Percentiles rank a stretch among this genome's conserved stretches.
phyloP scores from a whole-genome alignment of 2,113 vertebrate species.

The Uria aalge region DNA sequence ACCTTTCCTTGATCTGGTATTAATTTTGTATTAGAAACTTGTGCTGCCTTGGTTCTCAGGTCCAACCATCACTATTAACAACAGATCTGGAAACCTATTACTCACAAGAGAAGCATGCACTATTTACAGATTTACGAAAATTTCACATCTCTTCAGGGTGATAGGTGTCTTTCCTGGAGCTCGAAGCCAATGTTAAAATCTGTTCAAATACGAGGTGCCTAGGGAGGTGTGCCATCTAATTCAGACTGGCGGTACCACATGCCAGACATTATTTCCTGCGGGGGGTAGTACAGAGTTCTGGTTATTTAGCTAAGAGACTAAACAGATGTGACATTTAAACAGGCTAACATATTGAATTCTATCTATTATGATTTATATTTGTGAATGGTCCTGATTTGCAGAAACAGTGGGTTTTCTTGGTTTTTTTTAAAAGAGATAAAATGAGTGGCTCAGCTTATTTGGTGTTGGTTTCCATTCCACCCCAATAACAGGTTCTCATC shows the following conservation, averaged over 20 bases:
- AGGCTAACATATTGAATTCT: background rate
- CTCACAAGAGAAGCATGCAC: background rate
- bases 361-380: background rate
- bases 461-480: background rate
- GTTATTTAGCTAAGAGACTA: slow-evolving; percentile 14
- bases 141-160: background rate
- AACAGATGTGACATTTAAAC: slow-evolving; percentile 44
- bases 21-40: background rate
- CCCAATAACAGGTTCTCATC: background rate
- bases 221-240: background rate
- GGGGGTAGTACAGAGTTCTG: background rate
- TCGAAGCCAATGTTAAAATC: background rate
- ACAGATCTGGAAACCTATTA: background rate
- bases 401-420: background rate
- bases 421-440: background rate
- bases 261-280: slow-evolving; percentile 37
- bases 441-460: background rate
- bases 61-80: background rate
- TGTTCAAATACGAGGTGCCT: background rate
- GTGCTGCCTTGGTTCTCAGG: background rate
- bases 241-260: background rate
- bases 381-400: background rate
- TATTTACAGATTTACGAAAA: background rate
- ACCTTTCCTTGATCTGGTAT: background rate
- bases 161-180: slow-evolving; percentile 11